Evolutionary conservation across 2,797 vertebrate species (phyloP).

Genomic region (Distichodus sexfasciatus): DNA sequence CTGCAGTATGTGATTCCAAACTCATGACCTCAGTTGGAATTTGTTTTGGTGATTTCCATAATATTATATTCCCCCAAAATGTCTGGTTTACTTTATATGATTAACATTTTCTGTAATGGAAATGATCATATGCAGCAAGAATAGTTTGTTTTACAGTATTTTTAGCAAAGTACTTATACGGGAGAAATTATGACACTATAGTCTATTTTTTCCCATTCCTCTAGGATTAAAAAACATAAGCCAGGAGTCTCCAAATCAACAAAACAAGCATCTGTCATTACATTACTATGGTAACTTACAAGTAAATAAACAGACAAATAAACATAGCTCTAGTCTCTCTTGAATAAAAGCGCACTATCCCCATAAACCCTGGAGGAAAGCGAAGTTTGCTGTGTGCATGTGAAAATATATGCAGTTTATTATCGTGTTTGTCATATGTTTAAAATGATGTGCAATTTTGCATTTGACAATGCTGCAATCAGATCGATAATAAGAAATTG

Average conservation of each 20-base stretch:
- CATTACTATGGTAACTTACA: conserved; percentile 37
- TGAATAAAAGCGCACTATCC: not conserved
- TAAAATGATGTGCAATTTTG: too few species aligned
- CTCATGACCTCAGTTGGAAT: not conserved
- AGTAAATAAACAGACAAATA: conserved; percentile 42
- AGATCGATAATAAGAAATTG: too few species aligned
- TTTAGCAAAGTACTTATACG: not conserved
- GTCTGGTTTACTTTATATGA: not conserved
- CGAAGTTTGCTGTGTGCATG: conserved; percentile 21
- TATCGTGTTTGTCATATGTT: too few species aligned
- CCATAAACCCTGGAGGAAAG: conserved; percentile 8
- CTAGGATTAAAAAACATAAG: not conserved
- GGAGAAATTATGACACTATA: not conserved
- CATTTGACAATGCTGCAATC: not conserved
- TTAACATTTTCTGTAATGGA: not conserved
- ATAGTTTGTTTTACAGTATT: not conserved
- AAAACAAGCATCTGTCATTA: conserved; percentile 25
- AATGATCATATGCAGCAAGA: not conserved
- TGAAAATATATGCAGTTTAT: conserved; percentile 5
- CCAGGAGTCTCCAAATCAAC: conserved; percentile 8
- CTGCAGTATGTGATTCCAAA: not conserved
- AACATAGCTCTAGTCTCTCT: conserved; percentile 33
- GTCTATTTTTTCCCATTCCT: not conserved
- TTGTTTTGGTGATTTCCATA: not conserved
- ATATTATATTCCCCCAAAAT: too few species aligned